Conservation (phyloP, 2,113 vertebrate genomes). For the Lophochroa leadbeateri region DNA sequence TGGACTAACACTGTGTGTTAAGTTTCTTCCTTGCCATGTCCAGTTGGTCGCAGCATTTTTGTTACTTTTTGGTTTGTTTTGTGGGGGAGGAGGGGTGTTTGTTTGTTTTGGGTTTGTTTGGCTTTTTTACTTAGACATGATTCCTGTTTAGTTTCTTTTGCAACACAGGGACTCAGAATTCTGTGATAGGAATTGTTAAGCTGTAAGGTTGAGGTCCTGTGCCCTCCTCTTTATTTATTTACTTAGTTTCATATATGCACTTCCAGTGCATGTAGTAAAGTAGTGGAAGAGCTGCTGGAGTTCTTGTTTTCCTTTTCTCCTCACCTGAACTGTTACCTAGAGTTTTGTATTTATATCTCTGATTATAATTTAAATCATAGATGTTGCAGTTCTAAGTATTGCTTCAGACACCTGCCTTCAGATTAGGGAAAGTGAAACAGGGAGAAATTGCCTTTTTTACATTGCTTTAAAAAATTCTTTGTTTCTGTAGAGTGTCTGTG, state of each 20-base stretch:
- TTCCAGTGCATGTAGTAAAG: not conserved
- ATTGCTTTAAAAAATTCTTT: not conserved
- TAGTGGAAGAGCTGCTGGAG: not conserved
- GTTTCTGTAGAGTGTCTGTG: not conserved
- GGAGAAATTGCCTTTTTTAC: not conserved
- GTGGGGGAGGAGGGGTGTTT: accelerated
- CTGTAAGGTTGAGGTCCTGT: not conserved
- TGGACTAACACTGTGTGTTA: not conserved
- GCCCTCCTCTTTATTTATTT: not conserved
- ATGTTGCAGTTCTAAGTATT: not conserved
- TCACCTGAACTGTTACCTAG: not conserved
- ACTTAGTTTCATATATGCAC: not conserved
- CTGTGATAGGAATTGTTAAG: not conserved
- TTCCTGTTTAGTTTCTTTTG: not conserved
- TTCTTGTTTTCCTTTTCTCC: not conserved
- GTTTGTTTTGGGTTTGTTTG: not conserved
- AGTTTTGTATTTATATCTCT: not conserved
- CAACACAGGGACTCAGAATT: not conserved
- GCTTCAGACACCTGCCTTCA: not conserved
- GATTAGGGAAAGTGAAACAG: not conserved
- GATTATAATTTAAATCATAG: not conserved
- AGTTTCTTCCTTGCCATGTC: not conserved
- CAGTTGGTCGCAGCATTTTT: not conserved
- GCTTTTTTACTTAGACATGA: not conserved
- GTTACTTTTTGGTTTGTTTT: not conserved